Conservation (phyloP, 1,140 invertebrate genomes). For the Drosophila auraria region DNA sequence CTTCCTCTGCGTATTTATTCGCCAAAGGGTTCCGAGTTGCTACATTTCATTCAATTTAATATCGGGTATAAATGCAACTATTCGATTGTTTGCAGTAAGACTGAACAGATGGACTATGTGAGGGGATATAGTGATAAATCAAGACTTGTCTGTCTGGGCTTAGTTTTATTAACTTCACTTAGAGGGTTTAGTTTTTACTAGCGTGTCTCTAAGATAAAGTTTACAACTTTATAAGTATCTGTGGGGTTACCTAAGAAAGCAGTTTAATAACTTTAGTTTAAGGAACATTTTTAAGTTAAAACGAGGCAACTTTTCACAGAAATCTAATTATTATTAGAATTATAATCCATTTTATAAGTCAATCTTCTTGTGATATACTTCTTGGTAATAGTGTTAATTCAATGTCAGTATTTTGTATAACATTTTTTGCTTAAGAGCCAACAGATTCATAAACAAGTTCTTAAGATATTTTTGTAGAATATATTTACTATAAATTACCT, state of each 20-base stretch:
- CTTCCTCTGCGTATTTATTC: constrained; percentile 9
- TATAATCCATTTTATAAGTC: no score
- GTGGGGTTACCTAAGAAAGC: not conserved
- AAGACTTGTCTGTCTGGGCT: not conserved
- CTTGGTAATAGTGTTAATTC: not conserved
- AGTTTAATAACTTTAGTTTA: not conserved
- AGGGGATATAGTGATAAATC: not conserved
- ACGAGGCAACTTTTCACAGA: not conserved
- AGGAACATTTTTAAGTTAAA: not conserved
- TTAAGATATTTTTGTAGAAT: not conserved
- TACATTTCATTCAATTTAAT: constrained; percentile 79
- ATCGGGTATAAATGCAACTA: constrained; percentile 48
- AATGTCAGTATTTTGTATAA: no score
- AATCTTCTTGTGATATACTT: not conserved
- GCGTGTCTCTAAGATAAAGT: not conserved
- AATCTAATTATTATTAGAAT: no score
- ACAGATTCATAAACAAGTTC: not conserved
- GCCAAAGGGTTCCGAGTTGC: constrained; percentile 57
- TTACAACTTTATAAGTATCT: not conserved
- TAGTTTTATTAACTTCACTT: not conserved
- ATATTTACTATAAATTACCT: constrained; percentile 5
- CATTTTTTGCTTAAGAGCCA: not conserved
- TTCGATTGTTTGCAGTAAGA: constrained; percentile 27
- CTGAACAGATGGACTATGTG: not conserved
- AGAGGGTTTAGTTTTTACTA: not conserved